Percentiles rank a stretch among this genome's conserved stretches.
Conservation (phyloP, 2,797 vertebrate species). For the Enteromius afrohamiltoni region DNA sequence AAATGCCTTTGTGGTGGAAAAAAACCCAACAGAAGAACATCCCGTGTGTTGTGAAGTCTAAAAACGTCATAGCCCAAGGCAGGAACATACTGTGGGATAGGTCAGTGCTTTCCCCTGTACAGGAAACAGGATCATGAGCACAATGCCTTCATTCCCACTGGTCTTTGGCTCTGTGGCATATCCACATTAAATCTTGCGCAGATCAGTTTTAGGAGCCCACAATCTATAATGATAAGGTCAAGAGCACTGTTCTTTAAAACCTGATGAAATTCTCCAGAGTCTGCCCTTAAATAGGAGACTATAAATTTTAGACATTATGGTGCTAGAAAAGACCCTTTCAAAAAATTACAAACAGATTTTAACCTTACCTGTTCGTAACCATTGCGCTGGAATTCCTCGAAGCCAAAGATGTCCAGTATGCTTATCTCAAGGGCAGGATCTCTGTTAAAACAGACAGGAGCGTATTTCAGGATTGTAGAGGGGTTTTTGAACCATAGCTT, state of each 20-base stretch:
- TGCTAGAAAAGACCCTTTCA: background rate
- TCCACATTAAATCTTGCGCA: conserved; percentile 34
- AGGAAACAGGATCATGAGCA: conserved; percentile 19
- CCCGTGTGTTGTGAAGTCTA: conserved; percentile 25
- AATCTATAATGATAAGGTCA: background rate
- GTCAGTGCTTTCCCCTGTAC: conserved; percentile 27
- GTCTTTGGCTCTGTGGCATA: background rate
- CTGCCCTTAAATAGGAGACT: background rate
- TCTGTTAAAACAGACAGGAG: conserved; percentile 69
- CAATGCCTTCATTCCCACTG: conserved; percentile 38
- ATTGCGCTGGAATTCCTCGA: conserved; percentile 93
- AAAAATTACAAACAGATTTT: background rate
- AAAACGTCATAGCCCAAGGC: conserved; percentile 17
- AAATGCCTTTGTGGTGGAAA: background rate
- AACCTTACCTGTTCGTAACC: conserved; percentile 89
- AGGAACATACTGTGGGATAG: conserved; percentile 20
- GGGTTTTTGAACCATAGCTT: background rate
- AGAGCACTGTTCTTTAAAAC: conserved; percentile 7
- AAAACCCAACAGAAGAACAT: background rate
- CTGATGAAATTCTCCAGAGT: background rate
- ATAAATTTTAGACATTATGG: background rate
- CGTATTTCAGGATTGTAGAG: conserved; percentile 22
- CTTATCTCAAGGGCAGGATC: conserved; percentile 85
- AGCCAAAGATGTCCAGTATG: conserved; percentile 93
- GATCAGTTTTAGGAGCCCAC: conserved; percentile 2